Evolutionary conservation across 2,113 vertebrate species (phyloP).

Genomic region (Pseudolaguvia tuberculata): DNA sequence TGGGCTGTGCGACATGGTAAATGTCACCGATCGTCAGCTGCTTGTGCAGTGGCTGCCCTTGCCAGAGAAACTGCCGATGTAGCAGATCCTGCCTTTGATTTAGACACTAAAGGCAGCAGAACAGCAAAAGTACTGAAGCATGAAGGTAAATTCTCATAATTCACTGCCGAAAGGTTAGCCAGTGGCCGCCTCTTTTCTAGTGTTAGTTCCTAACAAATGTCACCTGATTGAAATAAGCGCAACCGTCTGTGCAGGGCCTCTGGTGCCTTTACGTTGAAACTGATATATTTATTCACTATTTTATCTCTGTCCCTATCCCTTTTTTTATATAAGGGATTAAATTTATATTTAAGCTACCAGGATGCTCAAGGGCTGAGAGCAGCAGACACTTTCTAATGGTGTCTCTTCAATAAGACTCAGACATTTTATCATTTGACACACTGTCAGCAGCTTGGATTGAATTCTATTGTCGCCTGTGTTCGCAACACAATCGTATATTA

Average conservation of each 20-base stretch:
- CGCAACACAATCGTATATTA: constrained; percentile 1
- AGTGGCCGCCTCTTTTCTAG: constrained; percentile 71
- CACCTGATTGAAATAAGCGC: constrained; percentile 73
- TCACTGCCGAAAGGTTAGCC: constrained; percentile 89
- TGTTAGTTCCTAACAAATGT: constrained; percentile 81
- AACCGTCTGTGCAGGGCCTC: constrained; percentile 45
- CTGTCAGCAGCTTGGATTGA: constrained; percentile 13
- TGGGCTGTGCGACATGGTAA: constrained; percentile 59
- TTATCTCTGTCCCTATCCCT: constrained; percentile 45
- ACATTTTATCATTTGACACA: constrained; percentile 30
- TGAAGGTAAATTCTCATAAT: constrained; percentile 98
- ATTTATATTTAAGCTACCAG: constrained; percentile 53
- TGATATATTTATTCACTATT: constrained; percentile 54
- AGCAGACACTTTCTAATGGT: constrained; percentile 26
- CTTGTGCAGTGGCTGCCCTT: constrained; percentile 69
- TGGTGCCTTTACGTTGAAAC: constrained; percentile 55
- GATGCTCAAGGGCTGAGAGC: constrained; percentile 46
- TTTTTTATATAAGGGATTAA: constrained; percentile 38
- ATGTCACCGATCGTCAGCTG: constrained; percentile 69
- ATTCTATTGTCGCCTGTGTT: constrained; percentile 3
- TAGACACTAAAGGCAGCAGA: constrained; percentile 81
- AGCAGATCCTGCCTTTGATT: constrained; percentile 88
- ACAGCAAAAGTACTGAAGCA: constrained; percentile 80
- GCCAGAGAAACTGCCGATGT: constrained; percentile 85
- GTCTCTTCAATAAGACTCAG: constrained; percentile 31